phyloP scores from a whole-genome alignment of 1,140 invertebrate species.

The Physella acuta region DNA sequence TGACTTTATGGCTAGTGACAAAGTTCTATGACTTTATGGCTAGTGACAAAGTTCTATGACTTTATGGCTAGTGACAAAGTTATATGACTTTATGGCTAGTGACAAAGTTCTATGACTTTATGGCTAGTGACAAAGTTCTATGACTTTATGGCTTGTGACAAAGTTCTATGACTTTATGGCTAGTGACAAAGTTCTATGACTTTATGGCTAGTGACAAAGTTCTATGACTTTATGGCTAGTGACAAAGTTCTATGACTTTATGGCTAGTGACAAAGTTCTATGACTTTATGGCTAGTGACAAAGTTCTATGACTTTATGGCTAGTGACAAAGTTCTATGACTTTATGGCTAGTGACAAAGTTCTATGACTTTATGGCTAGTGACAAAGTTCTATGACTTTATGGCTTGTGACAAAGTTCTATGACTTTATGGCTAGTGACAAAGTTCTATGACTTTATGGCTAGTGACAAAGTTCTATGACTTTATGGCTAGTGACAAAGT shows the following conservation, averaged over 20 bases:
- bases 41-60: too few species aligned
- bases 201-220: neutral
- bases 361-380: neutral
- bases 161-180: too few species aligned
- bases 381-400: neutral
- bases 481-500: neutral
- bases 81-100: neutral
- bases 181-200: too few species aligned
- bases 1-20: neutral
- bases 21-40: conserved; percentile 33
- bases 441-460: conserved; percentile 33
- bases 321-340: neutral
- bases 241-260: too few species aligned
- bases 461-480: too few species aligned
- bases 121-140: too few species aligned
- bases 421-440: neutral
- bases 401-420: too few species aligned
- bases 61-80: too few species aligned
- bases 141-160: too few species aligned
- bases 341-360: too few species aligned
- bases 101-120: neutral
- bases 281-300: conserved; percentile 51
- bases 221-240: conserved; percentile 47
- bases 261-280: neutral
- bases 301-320: too few species aligned